Base-by-base conservation (phyloP, 2,797 vertebrate genomes). In the Gymnoscopelus braueri region DNA sequence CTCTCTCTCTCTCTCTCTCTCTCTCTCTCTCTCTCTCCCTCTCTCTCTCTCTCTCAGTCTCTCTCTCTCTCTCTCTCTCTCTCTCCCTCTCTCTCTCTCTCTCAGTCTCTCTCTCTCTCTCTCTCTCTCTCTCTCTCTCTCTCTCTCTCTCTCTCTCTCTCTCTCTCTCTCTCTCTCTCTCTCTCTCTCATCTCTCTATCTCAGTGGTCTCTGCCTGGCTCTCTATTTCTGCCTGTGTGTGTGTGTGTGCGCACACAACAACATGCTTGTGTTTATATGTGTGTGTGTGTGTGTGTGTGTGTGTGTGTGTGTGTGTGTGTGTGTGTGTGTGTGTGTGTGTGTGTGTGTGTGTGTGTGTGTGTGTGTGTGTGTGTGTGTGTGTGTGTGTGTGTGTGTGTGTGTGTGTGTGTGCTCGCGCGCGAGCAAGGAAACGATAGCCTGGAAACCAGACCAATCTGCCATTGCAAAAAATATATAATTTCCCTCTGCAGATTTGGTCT, bases 331-430 rank as follows among this genome's bases (percentile, higher is more conserved):
- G 71, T 78, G 69, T 57, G 58, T 77, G 67, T 49, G 56, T 9
- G 65, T 44, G 62, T 74, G 26, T 29, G 26, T 29, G 26, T 29
- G 3, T 3, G 26, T 51, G 50, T n/a, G 50, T n/a, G 49, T 14
- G 9, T 50, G 49, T 2, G 49, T 14, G 49, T 14, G 49, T 14
- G 35, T 39, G 39, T 47, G 58, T 47, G 58, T 4, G 56, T 35
- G 75, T 71, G 75, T 70, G 60, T 60, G 72, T 66, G 71, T 78
- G 69, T 57, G 58, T 77, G 67, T 49, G 56, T 9, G 65, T 44
- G 62, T 74, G 26, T 29, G 26, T 29, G 26, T 29, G 3, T 3
- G 26, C 26, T 0, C 2, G 26, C 26, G 3, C 1, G 26, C 26
- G 2, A 29, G 26, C 2, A 29, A 29, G 26, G 26, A 4, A 29